These are phyloP conservation scores for Lepus oiostolus DNA, from an alignment of 2,797 vertebrate genomes.

Conservation along the genomic window DNA sequence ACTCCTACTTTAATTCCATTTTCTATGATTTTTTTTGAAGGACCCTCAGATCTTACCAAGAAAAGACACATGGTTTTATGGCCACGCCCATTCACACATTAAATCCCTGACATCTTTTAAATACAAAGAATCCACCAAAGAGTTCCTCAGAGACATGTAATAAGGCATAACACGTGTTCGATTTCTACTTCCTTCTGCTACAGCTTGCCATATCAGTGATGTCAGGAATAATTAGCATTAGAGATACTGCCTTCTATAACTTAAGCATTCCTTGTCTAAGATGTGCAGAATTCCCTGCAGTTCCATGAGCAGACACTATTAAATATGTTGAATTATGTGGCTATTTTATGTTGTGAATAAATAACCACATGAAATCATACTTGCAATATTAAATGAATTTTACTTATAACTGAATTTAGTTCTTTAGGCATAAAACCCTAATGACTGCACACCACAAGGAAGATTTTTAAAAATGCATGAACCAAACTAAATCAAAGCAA, in stretches of 20 bases:
- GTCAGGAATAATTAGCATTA: conserved; percentile 63
- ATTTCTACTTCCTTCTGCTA: neutral
- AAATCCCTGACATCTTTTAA: conserved; percentile 52
- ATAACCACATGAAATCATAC: conserved; percentile 70
- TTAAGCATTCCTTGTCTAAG: conserved; percentile 30
- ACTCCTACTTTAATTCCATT: too few species aligned
- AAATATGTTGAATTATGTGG: conserved; percentile 71
- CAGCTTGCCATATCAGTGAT: conserved; percentile 29
- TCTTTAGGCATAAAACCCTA: conserved; percentile 79
- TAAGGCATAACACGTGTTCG: neutral
- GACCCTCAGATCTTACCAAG: neutral
- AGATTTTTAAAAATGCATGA: conserved; percentile 80
- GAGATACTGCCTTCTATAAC: conserved; percentile 43
- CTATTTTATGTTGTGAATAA: conserved; percentile 78
- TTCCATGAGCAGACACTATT: conserved; percentile 35
- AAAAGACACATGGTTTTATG: conserved; percentile 32
- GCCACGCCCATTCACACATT: neutral
- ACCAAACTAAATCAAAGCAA: conserved; percentile 78
- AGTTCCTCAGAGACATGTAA: neutral
- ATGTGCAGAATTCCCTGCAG: conserved; percentile 31
- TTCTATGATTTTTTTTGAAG: too few species aligned
- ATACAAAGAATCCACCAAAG: neutral
- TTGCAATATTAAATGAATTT: conserved; percentile 74
- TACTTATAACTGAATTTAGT: conserved; percentile 75
- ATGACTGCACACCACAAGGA: conserved; percentile 69